phyloP scores from a whole-genome alignment of 2,113 vertebrate genomes.

The Grus americana region DNA sequence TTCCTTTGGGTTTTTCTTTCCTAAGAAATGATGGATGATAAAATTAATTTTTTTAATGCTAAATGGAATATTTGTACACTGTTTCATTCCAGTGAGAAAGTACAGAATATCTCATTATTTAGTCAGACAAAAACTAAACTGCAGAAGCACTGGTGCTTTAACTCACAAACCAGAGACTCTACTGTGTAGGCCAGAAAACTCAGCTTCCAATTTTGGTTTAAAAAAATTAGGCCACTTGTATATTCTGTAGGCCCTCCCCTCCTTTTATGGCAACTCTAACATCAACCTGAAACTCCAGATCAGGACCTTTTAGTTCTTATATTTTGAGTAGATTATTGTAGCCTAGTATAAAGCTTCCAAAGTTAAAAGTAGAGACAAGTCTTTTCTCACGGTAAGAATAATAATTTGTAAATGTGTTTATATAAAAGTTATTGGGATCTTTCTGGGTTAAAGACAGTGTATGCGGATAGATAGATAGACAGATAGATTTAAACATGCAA shows the following conservation, averaged over 20 bases:
- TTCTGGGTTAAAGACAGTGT: neutral
- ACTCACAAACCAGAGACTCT: neutral
- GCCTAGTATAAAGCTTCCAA: neutral
- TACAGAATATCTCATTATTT: neutral
- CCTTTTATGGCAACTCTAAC: neutral
- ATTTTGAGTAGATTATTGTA: neutral
- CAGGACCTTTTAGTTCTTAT: neutral
- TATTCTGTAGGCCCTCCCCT: neutral
- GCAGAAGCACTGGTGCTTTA: neutral
- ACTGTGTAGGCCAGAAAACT: neutral
- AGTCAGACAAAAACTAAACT: neutral
- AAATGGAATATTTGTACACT: neutral
- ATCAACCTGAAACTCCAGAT: neutral
- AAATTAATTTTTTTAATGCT: neutral
- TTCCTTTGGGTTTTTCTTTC: neutral
- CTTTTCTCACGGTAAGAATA: neutral
- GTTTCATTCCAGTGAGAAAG: neutral
- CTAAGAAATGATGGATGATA: neutral
- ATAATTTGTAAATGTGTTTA: neutral
- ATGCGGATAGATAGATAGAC: neutral
- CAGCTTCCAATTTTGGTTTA: neutral
- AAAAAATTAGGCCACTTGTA: neutral
- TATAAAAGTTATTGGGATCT: neutral
- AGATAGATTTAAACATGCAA: neutral
- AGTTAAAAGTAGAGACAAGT: neutral